Percentiles rank a stretch among this genome's conserved stretches.
Conservation (phyloP, 30 jellyfish, hydroid and myxozoan genomes). For the Turritopsis dohrnii region DNA sequence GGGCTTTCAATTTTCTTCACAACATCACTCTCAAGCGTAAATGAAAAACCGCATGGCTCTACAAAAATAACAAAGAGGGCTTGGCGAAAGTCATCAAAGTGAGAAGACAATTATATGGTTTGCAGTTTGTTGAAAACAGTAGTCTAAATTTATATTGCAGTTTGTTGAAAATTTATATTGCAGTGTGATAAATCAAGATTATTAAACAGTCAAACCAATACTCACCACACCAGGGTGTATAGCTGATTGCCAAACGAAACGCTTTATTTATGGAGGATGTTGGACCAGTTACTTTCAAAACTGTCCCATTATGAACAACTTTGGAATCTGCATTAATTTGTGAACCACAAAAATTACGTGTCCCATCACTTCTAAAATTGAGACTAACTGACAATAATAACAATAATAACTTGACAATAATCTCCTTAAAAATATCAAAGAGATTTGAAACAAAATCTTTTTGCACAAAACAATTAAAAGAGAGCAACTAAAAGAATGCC, state of each 20-base stretch:
- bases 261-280: neutral
- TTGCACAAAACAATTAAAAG: too few species aligned
- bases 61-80: neutral
- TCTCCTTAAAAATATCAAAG: too few species aligned
- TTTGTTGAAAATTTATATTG: too few species aligned
- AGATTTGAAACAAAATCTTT: too few species aligned
- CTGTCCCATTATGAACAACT: neutral
- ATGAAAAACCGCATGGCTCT: slow-evolving; percentile 8
- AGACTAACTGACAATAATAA: too few species aligned
- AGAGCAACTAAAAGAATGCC: too few species aligned
- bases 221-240: neutral
- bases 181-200: too few species aligned
- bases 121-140: too few species aligned
- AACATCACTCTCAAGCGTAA: neutral
- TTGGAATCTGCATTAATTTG: neutral
- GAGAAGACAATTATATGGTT: too few species aligned
- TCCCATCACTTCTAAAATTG: neutral
- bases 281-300: neutral
- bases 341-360: neutral
- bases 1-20: slow-evolving; percentile 6
- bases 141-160: too few species aligned
- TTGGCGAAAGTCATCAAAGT: too few species aligned
- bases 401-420: too few species aligned
- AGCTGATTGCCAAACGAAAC: neutral
- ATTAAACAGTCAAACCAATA: neutral